Conservation (phyloP, 2,113 vertebrate genomes). For the Naja naja region DNA sequence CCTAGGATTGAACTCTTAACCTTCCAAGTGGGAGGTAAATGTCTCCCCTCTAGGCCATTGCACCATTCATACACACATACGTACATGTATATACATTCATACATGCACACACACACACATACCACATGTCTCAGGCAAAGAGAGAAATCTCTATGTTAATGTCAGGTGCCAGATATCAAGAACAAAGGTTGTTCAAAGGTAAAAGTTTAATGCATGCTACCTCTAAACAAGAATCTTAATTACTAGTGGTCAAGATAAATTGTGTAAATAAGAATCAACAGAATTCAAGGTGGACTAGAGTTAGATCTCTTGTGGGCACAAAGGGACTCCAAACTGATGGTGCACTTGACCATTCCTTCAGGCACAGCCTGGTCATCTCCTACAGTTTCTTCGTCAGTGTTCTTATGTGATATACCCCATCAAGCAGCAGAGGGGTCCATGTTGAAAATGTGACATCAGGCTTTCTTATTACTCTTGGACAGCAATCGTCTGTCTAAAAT, state of each 20-base stretch:
- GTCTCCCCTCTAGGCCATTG: neutral
- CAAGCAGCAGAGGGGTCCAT: neutral
- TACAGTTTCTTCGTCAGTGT: neutral
- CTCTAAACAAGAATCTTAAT: neutral
- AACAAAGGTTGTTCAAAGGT: neutral
- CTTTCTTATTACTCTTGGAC: neutral
- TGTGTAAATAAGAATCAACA: neutral
- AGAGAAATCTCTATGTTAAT: neutral
- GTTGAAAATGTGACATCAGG: neutral
- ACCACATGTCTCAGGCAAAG: neutral
- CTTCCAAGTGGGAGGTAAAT: neutral
- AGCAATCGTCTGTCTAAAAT: accelerated
- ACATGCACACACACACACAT: neutral
- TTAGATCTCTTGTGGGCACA: neutral
- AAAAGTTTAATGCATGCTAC: neutral
- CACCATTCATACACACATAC: neutral
- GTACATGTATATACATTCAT: neutral
- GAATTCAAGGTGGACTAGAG: neutral
- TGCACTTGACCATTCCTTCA: neutral
- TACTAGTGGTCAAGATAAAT: neutral
- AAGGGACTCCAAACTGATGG: neutral
- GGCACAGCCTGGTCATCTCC: neutral
- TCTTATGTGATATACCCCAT: neutral
- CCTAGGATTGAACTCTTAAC: neutral
- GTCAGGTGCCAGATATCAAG: neutral